Percentiles rank a stretch among this genome's conserved stretches.
These are phyloP conservation scores for Drosophila fungiperda DNA, from an alignment of 2,888 invertebrate species.

Conservation along the genomic window DNA sequence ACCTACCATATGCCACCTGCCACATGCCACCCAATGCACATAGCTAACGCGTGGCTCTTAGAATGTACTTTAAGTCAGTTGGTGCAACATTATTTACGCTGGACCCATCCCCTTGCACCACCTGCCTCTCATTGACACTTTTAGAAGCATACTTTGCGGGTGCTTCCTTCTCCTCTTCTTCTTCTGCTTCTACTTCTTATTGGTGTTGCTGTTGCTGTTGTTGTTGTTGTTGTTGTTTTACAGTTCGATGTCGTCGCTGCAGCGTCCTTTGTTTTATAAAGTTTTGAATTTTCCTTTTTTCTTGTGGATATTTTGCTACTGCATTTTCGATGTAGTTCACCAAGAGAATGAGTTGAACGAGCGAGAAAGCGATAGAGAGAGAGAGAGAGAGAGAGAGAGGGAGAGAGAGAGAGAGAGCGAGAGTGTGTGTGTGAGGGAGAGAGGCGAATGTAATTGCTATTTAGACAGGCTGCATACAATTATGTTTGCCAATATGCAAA, in stretches of 20 bases:
- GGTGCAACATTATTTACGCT: slow-evolving; percentile 54
- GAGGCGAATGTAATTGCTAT: slow-evolving; percentile 65
- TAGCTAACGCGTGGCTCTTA: slow-evolving; percentile 1
- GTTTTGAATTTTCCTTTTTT: slow-evolving; percentile 4
- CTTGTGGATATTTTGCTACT: slow-evolving; percentile 14
- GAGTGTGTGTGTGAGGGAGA: slow-evolving; percentile 9
- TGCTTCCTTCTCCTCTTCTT: slow-evolving; percentile 11
- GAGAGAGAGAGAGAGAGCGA: neutral
- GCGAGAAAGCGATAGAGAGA: neutral
- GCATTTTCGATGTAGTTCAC: slow-evolving; percentile 21
- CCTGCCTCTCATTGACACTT: slow-evolving; percentile 44
- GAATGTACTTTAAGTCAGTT: slow-evolving; percentile 67
- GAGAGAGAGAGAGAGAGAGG: slow-evolving; percentile 16
- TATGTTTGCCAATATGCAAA: slow-evolving; percentile 32
- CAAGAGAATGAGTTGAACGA: slow-evolving; percentile 9
- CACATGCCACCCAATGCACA: neutral
- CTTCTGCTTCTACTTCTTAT: neutral
- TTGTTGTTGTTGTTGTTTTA: slow-evolving; percentile 39
- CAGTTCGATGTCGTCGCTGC: slow-evolving; percentile 14
- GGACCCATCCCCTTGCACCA: neutral
- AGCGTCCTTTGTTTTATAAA: slow-evolving; percentile 29
- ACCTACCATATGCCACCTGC: slow-evolving; percentile 27
- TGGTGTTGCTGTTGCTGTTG: slow-evolving; percentile 32
- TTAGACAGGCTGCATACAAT: slow-evolving; percentile 65
- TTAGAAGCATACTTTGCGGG: slow-evolving; percentile 71